phyloP scores from a whole-genome alignment of 2,113 vertebrate species.

The Ptilorrhoa leucosticta region DNA sequence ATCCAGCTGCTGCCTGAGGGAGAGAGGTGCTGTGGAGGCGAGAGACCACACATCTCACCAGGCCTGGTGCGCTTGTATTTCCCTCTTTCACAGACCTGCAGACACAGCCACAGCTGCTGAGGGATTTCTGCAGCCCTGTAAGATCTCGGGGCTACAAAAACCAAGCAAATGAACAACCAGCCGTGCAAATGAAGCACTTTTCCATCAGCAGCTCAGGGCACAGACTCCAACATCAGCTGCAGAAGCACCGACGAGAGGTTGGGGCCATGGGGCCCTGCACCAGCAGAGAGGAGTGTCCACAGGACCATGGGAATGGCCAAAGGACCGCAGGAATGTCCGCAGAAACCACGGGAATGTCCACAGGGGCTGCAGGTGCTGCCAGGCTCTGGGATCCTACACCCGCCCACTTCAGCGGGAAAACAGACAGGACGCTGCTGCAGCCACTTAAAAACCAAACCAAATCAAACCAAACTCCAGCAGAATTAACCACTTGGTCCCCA shows the following conservation, averaged over 20 bases:
- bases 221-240: neutral
- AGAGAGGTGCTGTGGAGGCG: accelerated
- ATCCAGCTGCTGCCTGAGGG: neutral
- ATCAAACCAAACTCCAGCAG: too few relatives aligned
- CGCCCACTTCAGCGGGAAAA: accelerated
- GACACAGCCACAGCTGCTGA: neutral
- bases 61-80: neutral
- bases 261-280: accelerated
- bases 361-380: accelerated
- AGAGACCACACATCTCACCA: neutral
- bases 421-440: neutral
- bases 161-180: neutral
- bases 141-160: neutral
- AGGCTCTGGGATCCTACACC: neutral
- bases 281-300: neutral
- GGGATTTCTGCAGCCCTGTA: neutral
- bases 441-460: neutral
- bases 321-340: neutral
- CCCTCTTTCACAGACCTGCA: neutral
- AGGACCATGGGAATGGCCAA: neutral
- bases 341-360: neutral
- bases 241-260: accelerated
- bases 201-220: neutral
- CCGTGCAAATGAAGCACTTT: neutral
- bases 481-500: too few relatives aligned